Percentiles rank a stretch among this genome's conserved stretches.
These are phyloP conservation scores for Mimas tiliae DNA, from an alignment of 2,888 invertebrate genomes.

Conservation along the genomic window DNA sequence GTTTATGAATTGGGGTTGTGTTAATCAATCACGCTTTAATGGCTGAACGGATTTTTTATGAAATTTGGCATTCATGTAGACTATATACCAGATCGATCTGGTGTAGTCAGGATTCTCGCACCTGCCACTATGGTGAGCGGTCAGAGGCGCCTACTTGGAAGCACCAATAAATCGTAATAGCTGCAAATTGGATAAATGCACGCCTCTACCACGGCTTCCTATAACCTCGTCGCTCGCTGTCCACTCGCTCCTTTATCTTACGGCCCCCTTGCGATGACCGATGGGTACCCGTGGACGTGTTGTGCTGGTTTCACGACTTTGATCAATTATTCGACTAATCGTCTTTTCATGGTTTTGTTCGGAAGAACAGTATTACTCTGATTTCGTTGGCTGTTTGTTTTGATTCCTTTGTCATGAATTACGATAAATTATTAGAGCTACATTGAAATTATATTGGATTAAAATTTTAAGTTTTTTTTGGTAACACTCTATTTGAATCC, in stretches of 20 bases:
- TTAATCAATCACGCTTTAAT: too few relatives aligned
- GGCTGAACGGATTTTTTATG: too few relatives aligned
- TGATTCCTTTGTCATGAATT: background rate
- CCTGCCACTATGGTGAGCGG: constrained; percentile 44
- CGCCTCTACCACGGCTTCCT: constrained; percentile 67
- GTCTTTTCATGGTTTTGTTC: background rate
- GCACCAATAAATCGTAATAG: constrained; percentile 81
- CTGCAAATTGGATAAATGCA: constrained; percentile 80
- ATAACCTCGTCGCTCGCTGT: constrained; percentile 61
- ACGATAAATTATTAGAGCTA: too few relatives aligned
- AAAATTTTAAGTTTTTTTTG: too few relatives aligned
- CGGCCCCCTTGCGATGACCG: constrained; percentile 39
- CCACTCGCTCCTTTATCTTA: constrained; percentile 54
- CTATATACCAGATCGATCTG: too few relatives aligned
- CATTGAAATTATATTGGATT: too few relatives aligned
- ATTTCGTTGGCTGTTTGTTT: background rate
- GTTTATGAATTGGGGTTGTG: too few relatives aligned
- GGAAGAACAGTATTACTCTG: background rate
- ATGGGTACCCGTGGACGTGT: constrained; percentile 2
- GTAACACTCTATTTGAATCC: too few relatives aligned
- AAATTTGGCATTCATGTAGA: too few relatives aligned
- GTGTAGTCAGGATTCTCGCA: constrained; percentile 23
- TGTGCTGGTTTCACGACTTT: background rate
- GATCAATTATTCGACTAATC: background rate
- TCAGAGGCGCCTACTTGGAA: constrained; percentile 70